Conservation (phyloP, 2,888 invertebrate species). For the Acronicta alni region DNA sequence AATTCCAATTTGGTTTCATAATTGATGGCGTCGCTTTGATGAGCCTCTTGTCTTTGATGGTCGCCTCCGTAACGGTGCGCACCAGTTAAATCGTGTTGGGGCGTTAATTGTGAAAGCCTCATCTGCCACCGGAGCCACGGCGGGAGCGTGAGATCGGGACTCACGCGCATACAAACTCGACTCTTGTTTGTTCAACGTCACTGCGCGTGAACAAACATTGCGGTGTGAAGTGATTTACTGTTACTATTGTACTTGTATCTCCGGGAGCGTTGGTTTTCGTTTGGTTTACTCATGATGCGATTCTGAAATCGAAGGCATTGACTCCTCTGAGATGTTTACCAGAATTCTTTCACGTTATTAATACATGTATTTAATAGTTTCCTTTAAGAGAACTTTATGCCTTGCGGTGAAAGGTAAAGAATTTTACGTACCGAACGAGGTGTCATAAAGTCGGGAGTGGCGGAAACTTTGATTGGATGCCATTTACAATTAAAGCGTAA, state of each 20-base stretch:
- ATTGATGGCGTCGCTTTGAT: conserved; percentile 39
- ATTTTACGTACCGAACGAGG: conserved; percentile 23
- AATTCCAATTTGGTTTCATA: conserved; percentile 38
- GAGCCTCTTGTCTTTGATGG: conserved; percentile 36
- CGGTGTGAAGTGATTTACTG: conserved; percentile 68
- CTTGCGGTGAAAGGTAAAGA: conserved; percentile 27
- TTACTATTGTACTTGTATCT: conserved; percentile 62
- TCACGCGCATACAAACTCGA: conserved; percentile 54
- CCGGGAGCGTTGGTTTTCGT: conserved; percentile 32
- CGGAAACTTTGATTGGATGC: conserved; percentile 42
- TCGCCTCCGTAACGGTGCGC: conserved; percentile 55
- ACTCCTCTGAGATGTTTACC: conserved; percentile 29
- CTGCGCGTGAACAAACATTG: conserved; percentile 71
- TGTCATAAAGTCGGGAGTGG: conserved; percentile 26
- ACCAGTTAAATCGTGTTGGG: conserved; percentile 47
- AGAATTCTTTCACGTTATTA: conserved; percentile 35
- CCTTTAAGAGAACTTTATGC: conserved; percentile 33
- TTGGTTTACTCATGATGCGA: conserved; percentile 31
- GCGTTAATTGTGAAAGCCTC: conserved; percentile 74
- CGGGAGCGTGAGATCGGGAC: conserved; percentile 62
- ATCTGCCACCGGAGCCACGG: conserved; percentile 48
- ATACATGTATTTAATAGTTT: conserved; percentile 35
- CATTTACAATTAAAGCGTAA: conserved; percentile 50
- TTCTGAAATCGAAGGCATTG: conserved; percentile 39
- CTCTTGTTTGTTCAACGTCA: conserved; percentile 61